Conservation (phyloP, 1,140 invertebrate species). For the Linepithema humile region DNA sequence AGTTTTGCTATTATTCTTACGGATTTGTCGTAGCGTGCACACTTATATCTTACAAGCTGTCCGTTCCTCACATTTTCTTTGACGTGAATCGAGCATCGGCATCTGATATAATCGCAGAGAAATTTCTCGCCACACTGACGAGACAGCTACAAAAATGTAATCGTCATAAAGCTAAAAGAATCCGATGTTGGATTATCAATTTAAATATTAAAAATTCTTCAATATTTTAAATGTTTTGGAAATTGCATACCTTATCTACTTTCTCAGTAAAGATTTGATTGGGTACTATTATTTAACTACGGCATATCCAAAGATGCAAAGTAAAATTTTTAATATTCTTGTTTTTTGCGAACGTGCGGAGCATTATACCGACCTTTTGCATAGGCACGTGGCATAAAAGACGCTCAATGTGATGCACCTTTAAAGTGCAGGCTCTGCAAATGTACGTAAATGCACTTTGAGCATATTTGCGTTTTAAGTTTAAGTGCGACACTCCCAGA, state of each 20-base stretch:
- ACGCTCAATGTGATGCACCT: background rate
- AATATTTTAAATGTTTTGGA: background rate
- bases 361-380: background rate
- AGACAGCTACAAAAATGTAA: background rate
- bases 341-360: background rate
- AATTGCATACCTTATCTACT: background rate
- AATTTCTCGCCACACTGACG: background rate
- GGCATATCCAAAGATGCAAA: background rate
- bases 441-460: background rate
- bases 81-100: background rate
- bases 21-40: background rate
- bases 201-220: background rate
- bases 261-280: background rate
- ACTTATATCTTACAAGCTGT: background rate
- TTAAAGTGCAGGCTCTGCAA: background rate
- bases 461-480: background rate
- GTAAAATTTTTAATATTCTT: conserved; percentile 7
- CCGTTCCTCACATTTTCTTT: background rate
- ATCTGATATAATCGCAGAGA: background rate
- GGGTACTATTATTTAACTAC: background rate
- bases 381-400: background rate
- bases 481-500: background rate
- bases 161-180: no score
- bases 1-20: conserved; percentile 8
- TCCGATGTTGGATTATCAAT: background rate